These are phyloP conservation scores for Donacobius atricapilla DNA, from an alignment of 2,113 vertebrate species.

Conservation along the genomic window DNA sequence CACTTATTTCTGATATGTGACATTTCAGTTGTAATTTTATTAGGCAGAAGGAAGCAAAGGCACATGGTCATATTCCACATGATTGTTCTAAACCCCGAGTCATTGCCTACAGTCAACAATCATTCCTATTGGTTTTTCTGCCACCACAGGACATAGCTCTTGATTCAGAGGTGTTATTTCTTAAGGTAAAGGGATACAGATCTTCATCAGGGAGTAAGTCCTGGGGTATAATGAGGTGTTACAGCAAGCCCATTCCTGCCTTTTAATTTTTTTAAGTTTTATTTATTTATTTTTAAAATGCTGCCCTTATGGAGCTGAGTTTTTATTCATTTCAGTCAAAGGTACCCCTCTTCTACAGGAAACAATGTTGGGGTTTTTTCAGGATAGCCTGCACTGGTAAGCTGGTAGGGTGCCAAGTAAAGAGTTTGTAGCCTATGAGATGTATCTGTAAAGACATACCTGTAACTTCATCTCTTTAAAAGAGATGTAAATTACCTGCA, in stretches of 20 bases:
- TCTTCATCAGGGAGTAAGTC: background rate
- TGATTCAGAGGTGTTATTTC: background rate
- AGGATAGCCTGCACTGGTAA: background rate
- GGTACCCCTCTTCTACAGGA: background rate
- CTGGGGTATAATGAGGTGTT: background rate
- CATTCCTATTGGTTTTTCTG: background rate
- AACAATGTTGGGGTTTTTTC: background rate
- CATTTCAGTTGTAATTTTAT: background rate
- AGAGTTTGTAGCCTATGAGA: background rate
- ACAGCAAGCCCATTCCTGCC: background rate
- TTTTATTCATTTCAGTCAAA: background rate
- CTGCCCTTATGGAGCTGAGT: background rate
- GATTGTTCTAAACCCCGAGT: background rate
- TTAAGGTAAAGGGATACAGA: background rate
- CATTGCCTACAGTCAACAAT: background rate
- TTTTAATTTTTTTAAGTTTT: background rate
- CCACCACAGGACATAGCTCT: background rate
- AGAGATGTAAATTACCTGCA: background rate
- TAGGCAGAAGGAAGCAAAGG: background rate
- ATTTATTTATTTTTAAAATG: background rate
- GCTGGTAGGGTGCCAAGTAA: background rate
- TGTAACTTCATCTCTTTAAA: background rate
- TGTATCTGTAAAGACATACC: background rate
- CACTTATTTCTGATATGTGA: background rate
- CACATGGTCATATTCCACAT: background rate